Evolutionary conservation across 1,140 invertebrate genomes (phyloP), one percentile per base, ranked within the genome.

Genomic region (Hestina assimilis): DNA sequence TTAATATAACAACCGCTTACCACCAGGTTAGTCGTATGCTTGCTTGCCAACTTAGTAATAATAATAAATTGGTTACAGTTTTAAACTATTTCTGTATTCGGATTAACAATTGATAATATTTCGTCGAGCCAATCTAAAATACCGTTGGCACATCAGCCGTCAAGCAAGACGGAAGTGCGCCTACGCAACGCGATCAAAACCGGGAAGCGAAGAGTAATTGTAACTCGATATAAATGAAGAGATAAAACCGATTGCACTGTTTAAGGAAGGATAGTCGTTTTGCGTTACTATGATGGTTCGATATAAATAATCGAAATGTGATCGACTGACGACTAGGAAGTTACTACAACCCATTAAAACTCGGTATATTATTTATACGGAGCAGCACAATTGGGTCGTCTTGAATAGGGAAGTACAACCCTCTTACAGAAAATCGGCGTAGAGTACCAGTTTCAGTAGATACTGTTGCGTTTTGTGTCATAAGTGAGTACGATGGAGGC

Each of bases 151-250:
- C 60, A 67, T 68, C 52, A 61, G 58, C 59, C 63, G 65, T 61
- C 59, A 66, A 35, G 54, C 57, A 59, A 72, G 59, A 75, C 76
- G 76, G 79, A 85, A 79, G 67, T 57, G 55, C 63, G 70, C 68
- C 64, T 61, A 74, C 72, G 72, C 72, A 69, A 65, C 56, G 66
- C 67, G 62, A 62, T 72, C 58, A 64, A 69, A 63, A 79, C 64
- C 67, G 73, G 82, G 82, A 85, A 85, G 78, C 71, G 31, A 63
- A 67, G 59, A 72, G 68, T 79, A 82, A 83, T 83, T 80, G 75
- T 77, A 77, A 75, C 67, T 73, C 63, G 75, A 81, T 80, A 78
- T 75, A 80, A 81, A 76, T 78, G 75, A 75, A 78, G 64, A 78
- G 79, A 82, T 83, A 83, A 79, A 71, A 65, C 69, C 68, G 59